Percentiles rank a stretch among this genome's conserved stretches.
Evolutionary conservation across 2,888 invertebrate genomes (phyloP).

Genomic region (Plagodis dolabraria): DNA sequence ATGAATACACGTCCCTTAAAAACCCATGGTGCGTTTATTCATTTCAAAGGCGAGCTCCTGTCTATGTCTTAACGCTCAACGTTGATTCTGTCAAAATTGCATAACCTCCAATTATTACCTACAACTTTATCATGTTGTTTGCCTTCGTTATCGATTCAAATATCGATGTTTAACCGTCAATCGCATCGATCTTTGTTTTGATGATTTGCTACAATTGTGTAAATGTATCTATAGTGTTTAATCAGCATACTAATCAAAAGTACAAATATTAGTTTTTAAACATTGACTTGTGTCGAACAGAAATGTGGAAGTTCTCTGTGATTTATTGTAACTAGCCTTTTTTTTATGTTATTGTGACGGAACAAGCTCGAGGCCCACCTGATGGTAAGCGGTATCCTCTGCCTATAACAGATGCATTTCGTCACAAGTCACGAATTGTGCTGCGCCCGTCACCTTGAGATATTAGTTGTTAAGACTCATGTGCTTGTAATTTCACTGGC

Average conservation of each 20-base stretch:
- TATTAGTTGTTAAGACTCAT: no score
- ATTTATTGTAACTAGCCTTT: neutral
- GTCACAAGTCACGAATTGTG: no score
- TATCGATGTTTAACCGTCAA: conserved; percentile 52
- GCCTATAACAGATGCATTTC: no score
- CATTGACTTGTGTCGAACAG: conserved; percentile 38
- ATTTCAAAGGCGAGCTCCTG: no score
- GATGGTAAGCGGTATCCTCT: no score
- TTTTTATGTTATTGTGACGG: no score
- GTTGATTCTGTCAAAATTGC: conserved; percentile 42
- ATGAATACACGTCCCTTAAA: no score
- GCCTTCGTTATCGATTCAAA: conserved; percentile 56
- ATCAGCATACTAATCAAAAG: conserved; percentile 59
- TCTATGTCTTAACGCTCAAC: conserved; percentile 15
- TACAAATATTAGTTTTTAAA: conserved; percentile 57
- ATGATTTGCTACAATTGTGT: conserved; percentile 64
- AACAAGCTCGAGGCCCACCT: no score
- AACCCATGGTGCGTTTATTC: no score
- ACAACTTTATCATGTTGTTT: conserved; percentile 30
- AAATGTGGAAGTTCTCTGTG: conserved; percentile 25
- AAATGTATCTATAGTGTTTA: conserved; percentile 39
- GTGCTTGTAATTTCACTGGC: no score
- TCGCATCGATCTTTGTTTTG: conserved; percentile 56
- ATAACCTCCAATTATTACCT: neutral
- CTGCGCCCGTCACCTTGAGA: no score